These are phyloP conservation scores for Andrena haemorrhoa DNA, from an alignment of 2,888 invertebrate genomes.

Conservation along the genomic window DNA sequence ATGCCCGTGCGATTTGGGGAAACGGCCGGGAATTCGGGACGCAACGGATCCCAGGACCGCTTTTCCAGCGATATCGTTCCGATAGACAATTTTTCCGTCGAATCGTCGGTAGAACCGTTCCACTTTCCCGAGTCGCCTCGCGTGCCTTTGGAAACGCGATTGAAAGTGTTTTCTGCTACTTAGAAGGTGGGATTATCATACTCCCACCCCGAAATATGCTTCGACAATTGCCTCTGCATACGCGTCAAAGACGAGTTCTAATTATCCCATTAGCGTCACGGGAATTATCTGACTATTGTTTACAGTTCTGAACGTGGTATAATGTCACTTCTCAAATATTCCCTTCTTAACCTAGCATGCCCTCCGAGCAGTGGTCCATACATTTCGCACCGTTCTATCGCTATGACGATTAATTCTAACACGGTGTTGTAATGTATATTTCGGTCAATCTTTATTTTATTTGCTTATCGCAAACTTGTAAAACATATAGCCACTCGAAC, in stretches of 20 bases:
- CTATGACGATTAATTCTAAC: too few relatives aligned
- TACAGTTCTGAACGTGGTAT: neutral
- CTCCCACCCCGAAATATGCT: constrained; percentile 18
- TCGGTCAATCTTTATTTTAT: too few relatives aligned
- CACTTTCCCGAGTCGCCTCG: constrained; percentile 59
- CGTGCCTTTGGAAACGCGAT: constrained; percentile 36
- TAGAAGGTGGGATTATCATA: constrained; percentile 11
- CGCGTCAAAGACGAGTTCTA: neutral
- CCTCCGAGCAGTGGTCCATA: neutral
- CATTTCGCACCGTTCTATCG: too few relatives aligned
- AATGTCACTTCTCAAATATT: neutral
- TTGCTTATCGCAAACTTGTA: too few relatives aligned
- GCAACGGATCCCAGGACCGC: neutral
- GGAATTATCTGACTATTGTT: neutral
- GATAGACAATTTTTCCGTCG: constrained; percentile 39
- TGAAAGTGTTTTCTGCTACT: constrained; percentile 21
- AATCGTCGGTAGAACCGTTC: constrained; percentile 58
- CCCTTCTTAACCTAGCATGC: neutral
- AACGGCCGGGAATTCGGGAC: constrained; percentile 23
- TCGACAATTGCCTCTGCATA: constrained; percentile 3
- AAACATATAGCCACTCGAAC: too few relatives aligned
- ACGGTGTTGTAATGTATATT: too few relatives aligned
- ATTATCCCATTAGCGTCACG: neutral
- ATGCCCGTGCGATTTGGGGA: constrained; percentile 23
- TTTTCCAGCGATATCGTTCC: neutral